Percentiles rank a stretch among this genome's conserved stretches.
Conservation (phyloP, 2,797 vertebrate species). For the Melanotaenia nigrans region DNA sequence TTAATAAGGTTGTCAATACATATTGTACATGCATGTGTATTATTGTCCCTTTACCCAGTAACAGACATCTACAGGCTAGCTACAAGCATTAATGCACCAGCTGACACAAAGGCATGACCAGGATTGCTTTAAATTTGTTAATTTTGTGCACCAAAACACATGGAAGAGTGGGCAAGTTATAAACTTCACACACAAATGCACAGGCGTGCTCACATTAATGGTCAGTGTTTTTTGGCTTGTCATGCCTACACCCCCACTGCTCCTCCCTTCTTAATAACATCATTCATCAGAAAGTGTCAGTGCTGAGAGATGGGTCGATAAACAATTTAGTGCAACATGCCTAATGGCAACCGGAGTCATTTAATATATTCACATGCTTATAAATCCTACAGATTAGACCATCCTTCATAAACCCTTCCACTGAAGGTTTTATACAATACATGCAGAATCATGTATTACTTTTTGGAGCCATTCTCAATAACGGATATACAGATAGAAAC, state of each 20-base stretch:
- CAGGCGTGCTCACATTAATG: slow-evolving; percentile 35
- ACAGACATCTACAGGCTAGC: slow-evolving; percentile 20
- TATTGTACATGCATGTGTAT: slow-evolving; percentile 2
- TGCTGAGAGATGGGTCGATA: slow-evolving; percentile 78
- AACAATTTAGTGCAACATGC: slow-evolving; percentile 81
- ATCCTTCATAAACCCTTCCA: slow-evolving; percentile 37
- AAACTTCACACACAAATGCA: slow-evolving; percentile 30
- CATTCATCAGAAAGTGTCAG: slow-evolving; percentile 77
- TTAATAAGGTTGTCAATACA: slow-evolving; percentile 38
- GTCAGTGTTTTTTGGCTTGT: slow-evolving; percentile 66
- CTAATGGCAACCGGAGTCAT: slow-evolving; percentile 75
- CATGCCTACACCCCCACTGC: slow-evolving; percentile 52
- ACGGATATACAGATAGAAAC: slow-evolving; percentile 1
- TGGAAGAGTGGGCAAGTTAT: slow-evolving; percentile 39
- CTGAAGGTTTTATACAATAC: slow-evolving; percentile 33
- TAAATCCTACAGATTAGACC: slow-evolving; percentile 63
- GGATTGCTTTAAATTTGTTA: slow-evolving; percentile 32
- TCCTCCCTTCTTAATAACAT: slow-evolving; percentile 77
- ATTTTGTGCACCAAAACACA: slow-evolving; percentile 27
- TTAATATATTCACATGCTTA: slow-evolving; percentile 77
- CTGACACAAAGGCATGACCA: slow-evolving; percentile 18
- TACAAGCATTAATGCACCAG: slow-evolving; percentile 34
- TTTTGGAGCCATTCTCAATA: background rate
- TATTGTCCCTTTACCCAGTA: background rate
- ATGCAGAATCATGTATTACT: slow-evolving; percentile 1